Base-by-base conservation (phyloP, 2,888 invertebrate species). In the Rhynchonema sp. region DNA sequence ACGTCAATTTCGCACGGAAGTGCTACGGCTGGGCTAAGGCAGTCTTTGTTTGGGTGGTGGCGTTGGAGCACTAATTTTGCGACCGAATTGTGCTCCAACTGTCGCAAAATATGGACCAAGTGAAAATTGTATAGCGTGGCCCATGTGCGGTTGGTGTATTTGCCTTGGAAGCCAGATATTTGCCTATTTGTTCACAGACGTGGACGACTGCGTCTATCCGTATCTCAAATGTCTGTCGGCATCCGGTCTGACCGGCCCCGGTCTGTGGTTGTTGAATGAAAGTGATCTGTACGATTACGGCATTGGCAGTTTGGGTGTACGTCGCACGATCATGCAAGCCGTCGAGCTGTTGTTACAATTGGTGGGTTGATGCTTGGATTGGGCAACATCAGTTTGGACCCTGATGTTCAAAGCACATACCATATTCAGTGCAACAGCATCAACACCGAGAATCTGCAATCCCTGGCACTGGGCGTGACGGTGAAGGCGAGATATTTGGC, bases 311-410 rank as follows among this genome's bases (percentile, higher is more conserved):
- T 82, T 94, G 63, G 92, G 92, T 17, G 91, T 92, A 74, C 90
- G 92, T 74, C 91, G 91, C 74, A 82, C 90, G 59, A 82, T 94
- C 64, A 79, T 94, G 55, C 90, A 91, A 75, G 90, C 89, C 57
- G 86, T 92, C 22, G 88, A 89, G 69, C 84, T 88, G 67, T 79
- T 94, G 56, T 79, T 86, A 67, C 85, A 87, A 76, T 86, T 91
- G 77, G 87, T 87, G 78, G 49, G 49, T 38, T 38, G 38, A n/a
- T n/a, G n/a, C n/a, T n/a, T n/a, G n/a, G n/a, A n/a, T n/a, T n/a
- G n/a, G n/a, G n/a, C n/a, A n/a, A n/a, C n/a, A n/a, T n/a, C n/a
- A n/a, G n/a, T n/a, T n/a, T n/a, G n/a, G n/a, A n/a, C n/a, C n/a
- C n/a, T n/a, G n/a, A n/a, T n/a, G n/a, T n/a, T n/a, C n/a, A n/a